These are phyloP conservation scores for Probosciger aterrimus DNA, from an alignment of 2,113 vertebrate genomes.

Conservation along the genomic window DNA sequence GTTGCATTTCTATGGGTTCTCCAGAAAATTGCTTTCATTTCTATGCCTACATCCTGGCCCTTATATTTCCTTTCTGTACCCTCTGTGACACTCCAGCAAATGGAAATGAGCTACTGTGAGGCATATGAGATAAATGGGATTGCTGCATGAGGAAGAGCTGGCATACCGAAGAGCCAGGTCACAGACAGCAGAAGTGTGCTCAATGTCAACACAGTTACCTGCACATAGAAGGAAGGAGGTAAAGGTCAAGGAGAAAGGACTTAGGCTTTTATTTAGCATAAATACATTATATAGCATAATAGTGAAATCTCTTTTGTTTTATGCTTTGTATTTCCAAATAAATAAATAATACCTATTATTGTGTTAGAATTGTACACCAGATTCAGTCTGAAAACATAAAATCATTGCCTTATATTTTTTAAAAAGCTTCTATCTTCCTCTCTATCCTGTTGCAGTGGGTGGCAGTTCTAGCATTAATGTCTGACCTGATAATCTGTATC, in stretches of 20 bases:
- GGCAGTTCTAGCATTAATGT: neutral
- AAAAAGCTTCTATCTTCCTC: neutral
- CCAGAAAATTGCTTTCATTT: conserved; percentile 3
- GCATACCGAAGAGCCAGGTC: neutral
- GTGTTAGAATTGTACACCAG: neutral
- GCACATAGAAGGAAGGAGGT: neutral
- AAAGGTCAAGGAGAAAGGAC: neutral
- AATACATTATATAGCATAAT: neutral
- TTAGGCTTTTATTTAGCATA: neutral
- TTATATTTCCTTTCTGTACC: neutral
- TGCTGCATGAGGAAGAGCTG: neutral
- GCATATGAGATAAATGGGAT: neutral
- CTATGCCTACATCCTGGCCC: neutral
- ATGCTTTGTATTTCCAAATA: neutral
- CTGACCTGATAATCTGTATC: neutral
- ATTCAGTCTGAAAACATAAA: neutral
- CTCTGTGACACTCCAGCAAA: neutral
- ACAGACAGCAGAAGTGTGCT: neutral
- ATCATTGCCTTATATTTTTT: neutral
- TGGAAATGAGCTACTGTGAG: neutral
- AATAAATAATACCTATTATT: neutral
- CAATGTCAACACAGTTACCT: neutral
- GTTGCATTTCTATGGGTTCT: neutral
- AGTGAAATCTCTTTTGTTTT: neutral
- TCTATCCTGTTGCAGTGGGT: neutral